phyloP scores from a whole-genome alignment of 2,113 vertebrate species.

The Grammomys surdaster region DNA sequence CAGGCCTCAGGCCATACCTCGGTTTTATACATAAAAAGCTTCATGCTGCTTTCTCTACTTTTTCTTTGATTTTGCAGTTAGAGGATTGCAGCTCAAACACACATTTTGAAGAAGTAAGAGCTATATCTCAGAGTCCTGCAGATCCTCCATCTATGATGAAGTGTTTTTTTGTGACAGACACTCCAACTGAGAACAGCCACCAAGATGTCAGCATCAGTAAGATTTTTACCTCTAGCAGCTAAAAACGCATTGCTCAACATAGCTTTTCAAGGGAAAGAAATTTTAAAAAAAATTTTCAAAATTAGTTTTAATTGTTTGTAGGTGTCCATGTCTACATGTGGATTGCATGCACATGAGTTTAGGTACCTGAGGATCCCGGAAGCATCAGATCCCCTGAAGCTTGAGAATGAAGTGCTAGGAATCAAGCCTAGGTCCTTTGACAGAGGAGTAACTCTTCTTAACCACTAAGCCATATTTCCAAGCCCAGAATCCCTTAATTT shows the following conservation, averaged over 20 bases:
- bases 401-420: neutral
- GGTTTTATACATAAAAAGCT: neutral
- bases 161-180: neutral
- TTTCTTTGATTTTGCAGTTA: neutral
- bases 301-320: neutral
- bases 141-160: neutral
- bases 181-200: neutral
- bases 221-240: neutral
- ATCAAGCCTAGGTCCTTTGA: neutral
- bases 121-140: neutral
- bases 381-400: neutral
- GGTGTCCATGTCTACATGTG: neutral
- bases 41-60: neutral
- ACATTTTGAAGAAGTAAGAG: neutral
- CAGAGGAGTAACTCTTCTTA: neutral
- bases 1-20: neutral
- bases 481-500: neutral
- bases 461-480: neutral
- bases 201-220: neutral
- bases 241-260: neutral
- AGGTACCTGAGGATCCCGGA: neutral
- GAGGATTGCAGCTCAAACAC: neutral
- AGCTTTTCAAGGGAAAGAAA: slow-evolving; percentile 26
- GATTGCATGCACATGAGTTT: neutral
- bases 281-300: neutral